Evolutionary conservation across 2,797 vertebrate species (phyloP).

Genomic region (Anguilla obscura): DNA sequence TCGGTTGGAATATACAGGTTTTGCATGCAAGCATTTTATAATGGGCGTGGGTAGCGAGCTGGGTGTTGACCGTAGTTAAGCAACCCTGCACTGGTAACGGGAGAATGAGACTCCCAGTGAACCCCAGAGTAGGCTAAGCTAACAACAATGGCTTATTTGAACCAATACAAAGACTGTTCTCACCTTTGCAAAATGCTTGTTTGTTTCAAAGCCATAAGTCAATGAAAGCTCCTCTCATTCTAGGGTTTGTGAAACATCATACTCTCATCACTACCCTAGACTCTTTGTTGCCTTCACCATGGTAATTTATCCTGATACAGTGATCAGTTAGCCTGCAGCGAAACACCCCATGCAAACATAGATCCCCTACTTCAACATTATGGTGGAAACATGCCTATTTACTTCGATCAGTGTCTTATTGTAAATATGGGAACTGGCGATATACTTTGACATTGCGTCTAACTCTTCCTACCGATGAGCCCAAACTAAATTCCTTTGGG

Average conservation of each 20-base stretch:
- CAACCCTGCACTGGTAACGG: not conserved
- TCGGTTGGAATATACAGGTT: not conserved
- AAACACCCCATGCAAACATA: slow-evolving; percentile 1
- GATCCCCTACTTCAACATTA: not conserved
- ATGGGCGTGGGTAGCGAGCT: not conserved
- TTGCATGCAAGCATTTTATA: not conserved
- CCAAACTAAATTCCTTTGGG: not conserved
- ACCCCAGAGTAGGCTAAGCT: not conserved
- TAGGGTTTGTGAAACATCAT: not conserved
- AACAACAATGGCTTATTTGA: not conserved
- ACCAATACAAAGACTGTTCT: not conserved
- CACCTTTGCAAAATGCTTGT: not conserved
- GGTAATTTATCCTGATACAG: not conserved
- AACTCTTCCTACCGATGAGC: not conserved
- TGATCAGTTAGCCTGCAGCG: not conserved
- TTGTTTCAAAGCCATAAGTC: not conserved
- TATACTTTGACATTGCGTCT: not conserved
- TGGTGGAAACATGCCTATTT: not conserved
- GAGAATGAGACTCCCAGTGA: not conserved
- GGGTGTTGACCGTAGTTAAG: not conserved
- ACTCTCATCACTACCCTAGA: not conserved
- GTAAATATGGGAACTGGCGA: not conserved
- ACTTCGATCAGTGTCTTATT: not conserved
- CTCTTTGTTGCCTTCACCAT: not conserved
- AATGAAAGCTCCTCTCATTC: not conserved